A percentile compares a stretch with the other conserved stretches of the same genome.
Evolutionary conservation across 2,113 vertebrate species (phyloP).

Genomic region (Oreochromis spilurus): DNA sequence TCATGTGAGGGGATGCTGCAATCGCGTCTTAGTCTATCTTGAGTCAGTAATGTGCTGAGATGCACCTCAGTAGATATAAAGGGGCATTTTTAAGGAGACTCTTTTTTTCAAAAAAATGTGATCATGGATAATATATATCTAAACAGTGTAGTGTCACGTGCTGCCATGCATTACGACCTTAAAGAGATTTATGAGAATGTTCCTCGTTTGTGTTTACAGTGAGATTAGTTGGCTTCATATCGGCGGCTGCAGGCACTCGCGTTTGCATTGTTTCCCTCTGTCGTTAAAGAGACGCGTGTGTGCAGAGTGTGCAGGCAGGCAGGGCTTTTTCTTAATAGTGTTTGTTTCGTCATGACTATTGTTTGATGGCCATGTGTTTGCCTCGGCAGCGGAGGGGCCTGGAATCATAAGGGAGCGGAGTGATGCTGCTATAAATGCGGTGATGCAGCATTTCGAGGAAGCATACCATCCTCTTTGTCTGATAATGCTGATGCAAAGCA

Average conservation of each 20-base stretch:
- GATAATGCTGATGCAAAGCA: slow-evolving; percentile 51
- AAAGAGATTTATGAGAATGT: neutral
- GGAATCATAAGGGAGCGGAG: neutral
- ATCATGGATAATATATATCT: neutral
- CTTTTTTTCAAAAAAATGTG: neutral
- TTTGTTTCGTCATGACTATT: neutral
- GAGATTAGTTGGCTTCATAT: neutral
- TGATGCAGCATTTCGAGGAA: slow-evolving; percentile 69
- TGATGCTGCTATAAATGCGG: slow-evolving; percentile 40
- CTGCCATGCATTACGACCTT: neutral
- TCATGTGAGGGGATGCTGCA: slow-evolving; percentile 45
- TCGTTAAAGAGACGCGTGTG: neutral
- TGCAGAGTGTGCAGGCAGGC: neutral
- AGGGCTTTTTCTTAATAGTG: neutral
- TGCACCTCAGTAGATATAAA: neutral
- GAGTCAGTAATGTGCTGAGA: neutral
- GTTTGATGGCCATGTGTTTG: slow-evolving; percentile 3
- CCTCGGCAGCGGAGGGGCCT: neutral
- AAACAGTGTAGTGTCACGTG: neutral
- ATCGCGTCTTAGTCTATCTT: slow-evolving; percentile 34
- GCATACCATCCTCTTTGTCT: slow-evolving; percentile 63
- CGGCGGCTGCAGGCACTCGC: neutral
- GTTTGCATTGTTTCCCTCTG: neutral
- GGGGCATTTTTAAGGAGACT: neutral
- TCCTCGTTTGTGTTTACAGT: neutral